These are phyloP conservation scores for Chaetoderma sp. DNA, from an alignment of 2,888 invertebrate genomes.

Conservation along the genomic window DNA sequence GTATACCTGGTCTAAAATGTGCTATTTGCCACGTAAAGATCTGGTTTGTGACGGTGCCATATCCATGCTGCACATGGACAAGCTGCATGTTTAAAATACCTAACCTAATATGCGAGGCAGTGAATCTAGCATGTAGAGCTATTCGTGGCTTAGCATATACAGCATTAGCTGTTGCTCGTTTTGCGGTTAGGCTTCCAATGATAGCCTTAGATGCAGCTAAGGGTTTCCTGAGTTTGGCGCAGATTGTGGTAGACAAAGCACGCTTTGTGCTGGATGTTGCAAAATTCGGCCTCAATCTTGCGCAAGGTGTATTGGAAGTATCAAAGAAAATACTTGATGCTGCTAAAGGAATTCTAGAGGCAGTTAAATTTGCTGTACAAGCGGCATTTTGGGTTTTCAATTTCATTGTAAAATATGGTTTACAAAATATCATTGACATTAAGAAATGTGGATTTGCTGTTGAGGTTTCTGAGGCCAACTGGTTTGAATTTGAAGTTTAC, in stretches of 20 bases:
- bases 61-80: conserved; percentile 1
- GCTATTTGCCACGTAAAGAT: neutral
- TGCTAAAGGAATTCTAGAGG: conserved; percentile 1
- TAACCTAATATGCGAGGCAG: neutral
- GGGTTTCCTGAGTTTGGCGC: neutral
- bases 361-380: conserved; percentile 7
- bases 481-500: neutral
- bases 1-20: conserved; percentile 10
- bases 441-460: conserved; percentile 4
- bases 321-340: neutral
- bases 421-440: conserved; percentile 3
- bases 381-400: conserved; percentile 4
- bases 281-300: neutral
- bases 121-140: neutral
- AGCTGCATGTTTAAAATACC: conserved; percentile 13
- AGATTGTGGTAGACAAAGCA: neutral
- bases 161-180: conserved; percentile 3
- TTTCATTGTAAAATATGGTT: conserved; percentile 1
- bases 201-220: conserved; percentile 1
- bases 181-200: neutral
- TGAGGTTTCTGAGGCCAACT: neutral
- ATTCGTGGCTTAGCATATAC: conserved; percentile 1
- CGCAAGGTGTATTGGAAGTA: neutral
- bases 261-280: neutral
- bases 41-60: neutral